phyloP scores from a whole-genome alignment of 2,888 invertebrate species.

The Neria commutata region DNA sequence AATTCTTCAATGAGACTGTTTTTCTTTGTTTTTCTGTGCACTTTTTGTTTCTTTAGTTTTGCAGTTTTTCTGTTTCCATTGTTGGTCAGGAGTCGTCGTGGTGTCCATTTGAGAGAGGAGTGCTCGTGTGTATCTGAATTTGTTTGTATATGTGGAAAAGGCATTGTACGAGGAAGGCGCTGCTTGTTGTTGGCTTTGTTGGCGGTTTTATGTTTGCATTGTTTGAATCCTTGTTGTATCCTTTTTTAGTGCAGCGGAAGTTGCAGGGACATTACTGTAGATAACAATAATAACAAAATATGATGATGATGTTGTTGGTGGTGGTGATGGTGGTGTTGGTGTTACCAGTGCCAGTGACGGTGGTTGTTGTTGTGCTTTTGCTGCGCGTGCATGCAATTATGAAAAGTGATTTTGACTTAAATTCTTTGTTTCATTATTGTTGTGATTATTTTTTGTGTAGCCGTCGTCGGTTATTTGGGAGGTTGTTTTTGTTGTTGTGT shows the following conservation, averaged over 20 bases:
- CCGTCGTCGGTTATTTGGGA: background rate
- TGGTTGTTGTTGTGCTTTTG: conserved; percentile 20
- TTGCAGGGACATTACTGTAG: conserved; percentile 12
- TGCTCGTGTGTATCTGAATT: conserved; percentile 12
- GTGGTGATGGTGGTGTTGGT: background rate
- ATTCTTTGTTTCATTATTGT: background rate
- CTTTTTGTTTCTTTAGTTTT: background rate
- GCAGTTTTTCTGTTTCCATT: background rate
- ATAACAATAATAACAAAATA: background rate
- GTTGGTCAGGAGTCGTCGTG: background rate
- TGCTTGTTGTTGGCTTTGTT: conserved; percentile 24
- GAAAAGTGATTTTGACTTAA: conserved; percentile 41
- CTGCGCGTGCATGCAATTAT: conserved; percentile 33
- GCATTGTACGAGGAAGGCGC: conserved; percentile 8
- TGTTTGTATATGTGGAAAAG: conserved; percentile 12
- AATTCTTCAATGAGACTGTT: no score
- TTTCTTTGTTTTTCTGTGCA: no score
- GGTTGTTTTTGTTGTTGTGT: conserved; percentile 1
- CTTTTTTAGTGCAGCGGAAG: conserved; percentile 14
- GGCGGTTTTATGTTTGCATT: conserved; percentile 36
- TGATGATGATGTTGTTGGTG: background rate
- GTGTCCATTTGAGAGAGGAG: background rate
- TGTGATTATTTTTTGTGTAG: background rate
- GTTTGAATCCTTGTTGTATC: no score
- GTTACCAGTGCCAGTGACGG: background rate